These are phyloP conservation scores for Larimichthys polyactis DNA, from an alignment of 2,113 vertebrate species.

Conservation along the genomic window DNA sequence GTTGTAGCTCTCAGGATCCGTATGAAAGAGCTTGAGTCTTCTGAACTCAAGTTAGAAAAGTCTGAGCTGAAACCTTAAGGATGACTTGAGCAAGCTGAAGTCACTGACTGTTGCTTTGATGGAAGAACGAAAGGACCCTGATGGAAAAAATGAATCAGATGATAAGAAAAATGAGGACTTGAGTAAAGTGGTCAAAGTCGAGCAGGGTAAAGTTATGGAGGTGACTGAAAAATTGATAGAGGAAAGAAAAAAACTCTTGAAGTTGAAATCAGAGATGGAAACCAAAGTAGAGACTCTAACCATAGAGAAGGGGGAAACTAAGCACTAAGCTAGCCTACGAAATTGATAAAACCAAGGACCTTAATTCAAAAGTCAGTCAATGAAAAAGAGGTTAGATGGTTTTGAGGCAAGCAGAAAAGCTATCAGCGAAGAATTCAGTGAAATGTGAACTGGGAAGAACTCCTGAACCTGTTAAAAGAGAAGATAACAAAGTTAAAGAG, in stretches of 20 bases:
- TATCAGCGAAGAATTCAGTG: constrained; percentile 82
- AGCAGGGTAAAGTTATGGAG: constrained; percentile 96
- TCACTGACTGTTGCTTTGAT: constrained; percentile 95
- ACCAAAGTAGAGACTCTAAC: constrained; percentile 89
- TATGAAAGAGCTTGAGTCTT: constrained; percentile 94
- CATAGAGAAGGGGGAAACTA: constrained; percentile 90
- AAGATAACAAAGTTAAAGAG: constrained; percentile 93
- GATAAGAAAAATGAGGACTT: constrained; percentile 92
- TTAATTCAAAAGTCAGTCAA: constrained; percentile 87
- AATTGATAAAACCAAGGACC: constrained; percentile 89
- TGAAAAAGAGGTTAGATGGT: constrained; percentile 91
- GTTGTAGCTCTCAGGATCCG: constrained; percentile 91
- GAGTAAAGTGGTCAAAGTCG: constrained; percentile 89
- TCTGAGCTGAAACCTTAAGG: constrained; percentile 93
- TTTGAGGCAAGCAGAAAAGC: constrained; percentile 90
- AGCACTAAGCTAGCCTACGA: constrained; percentile 86
- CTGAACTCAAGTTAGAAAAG: constrained; percentile 93
- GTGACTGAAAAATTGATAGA: constrained; percentile 97
- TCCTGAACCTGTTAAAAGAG: constrained; percentile 75
- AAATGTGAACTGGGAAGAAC: constrained; percentile 79
- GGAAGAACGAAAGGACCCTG: constrained; percentile 93
- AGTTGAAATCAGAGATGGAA: constrained; percentile 97
- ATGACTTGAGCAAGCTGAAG: constrained; percentile 95
- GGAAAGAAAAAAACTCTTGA: constrained; percentile 96
- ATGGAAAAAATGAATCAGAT: constrained; percentile 92